A percentile compares a stretch with the other conserved stretches of the same genome.
phyloP scores from a whole-genome alignment of 2,888 invertebrate species.

The Cephus pygmeus region DNA sequence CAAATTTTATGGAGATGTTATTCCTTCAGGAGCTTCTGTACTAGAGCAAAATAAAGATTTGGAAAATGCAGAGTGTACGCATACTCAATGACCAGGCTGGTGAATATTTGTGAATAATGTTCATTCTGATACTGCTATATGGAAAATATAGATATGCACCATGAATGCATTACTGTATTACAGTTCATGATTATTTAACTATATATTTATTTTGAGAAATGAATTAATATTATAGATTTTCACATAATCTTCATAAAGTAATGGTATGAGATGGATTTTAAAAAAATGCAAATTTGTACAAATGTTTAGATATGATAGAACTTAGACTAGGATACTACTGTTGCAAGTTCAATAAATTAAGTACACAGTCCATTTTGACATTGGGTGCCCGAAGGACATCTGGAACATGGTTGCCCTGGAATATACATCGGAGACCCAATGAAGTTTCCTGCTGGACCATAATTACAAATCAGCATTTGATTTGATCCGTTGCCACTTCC shows the following conservation, averaged over 20 bases:
- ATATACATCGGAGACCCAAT: slow-evolving; percentile 52
- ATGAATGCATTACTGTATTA: not conserved
- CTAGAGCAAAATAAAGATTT: not conserved
- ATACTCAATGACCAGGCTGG: not conserved
- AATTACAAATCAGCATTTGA: slow-evolving; percentile 61
- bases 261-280: not conserved
- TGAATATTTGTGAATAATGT: not conserved
- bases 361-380: not conserved
- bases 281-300: not conserved
- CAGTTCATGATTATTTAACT: not conserved
- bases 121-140: not conserved
- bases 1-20: not conserved
- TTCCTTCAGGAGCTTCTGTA: not conserved
- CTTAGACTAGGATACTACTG: not conserved
- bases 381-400: not conserved
- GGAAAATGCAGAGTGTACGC: not conserved
- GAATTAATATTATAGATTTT: too few species aligned
- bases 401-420: slow-evolving; percentile 2
- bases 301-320: not conserved
- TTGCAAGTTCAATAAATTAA: not conserved
- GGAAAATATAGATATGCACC: not conserved
- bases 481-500: not conserved
- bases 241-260: not conserved
- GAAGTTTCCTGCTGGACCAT: slow-evolving; percentile 63
- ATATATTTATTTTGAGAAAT: too few species aligned